Evolutionary conservation across 2,113 vertebrate genomes (phyloP), one percentile per base, ranked within the genome.

Genomic region (Chamaetylas fuelleborni): DNA sequence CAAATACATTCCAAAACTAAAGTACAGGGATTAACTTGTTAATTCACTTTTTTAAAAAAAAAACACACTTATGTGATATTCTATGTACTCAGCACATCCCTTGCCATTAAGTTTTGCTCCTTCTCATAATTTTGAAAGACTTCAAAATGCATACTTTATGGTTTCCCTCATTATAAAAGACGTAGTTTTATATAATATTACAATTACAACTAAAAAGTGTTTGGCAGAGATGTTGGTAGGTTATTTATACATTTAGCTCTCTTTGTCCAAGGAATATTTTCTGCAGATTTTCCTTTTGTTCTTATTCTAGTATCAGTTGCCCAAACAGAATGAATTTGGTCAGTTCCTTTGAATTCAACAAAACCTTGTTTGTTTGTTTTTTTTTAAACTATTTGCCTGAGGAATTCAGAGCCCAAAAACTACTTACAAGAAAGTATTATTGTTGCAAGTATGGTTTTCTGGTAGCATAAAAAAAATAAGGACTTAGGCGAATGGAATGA

Each of bases 391-490:
- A 51, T 43, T 61, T 24, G 42, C 31, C 80, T 81, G 60, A 84
- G 90, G 54, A 84, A 83, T 73, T 89, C 60, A 85, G 56, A 96
- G 82, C 61, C 64, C 90, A 81, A 79, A 67, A 92, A 65, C 85
- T 51, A 42, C 34, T 33, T 78, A 66, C 24, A 87, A 87, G 73
- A 87, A 97, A 84, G 92, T 72, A 58, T 72, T 62, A 61, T n/a
- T 91, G 33, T 25, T 65, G 47, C 42, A 73, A 93, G 65, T 56
- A 33, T 74, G 7, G 70, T 78, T 79, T 93, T 71, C 81, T 85
- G 66, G 69, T 71, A 92, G 94, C 22, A 88, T 28, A 71, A 94
- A 95, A 96, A 95, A 96, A 92, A 40, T 36, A 87, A 82, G 83
- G 45, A 56, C 9, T 82, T 92, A 83, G 42, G 33, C 28, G 60